These are phyloP conservation scores for Philypnodon macrostomus DNA, from an alignment of 2,797 vertebrate species.

Conservation along the genomic window DNA sequence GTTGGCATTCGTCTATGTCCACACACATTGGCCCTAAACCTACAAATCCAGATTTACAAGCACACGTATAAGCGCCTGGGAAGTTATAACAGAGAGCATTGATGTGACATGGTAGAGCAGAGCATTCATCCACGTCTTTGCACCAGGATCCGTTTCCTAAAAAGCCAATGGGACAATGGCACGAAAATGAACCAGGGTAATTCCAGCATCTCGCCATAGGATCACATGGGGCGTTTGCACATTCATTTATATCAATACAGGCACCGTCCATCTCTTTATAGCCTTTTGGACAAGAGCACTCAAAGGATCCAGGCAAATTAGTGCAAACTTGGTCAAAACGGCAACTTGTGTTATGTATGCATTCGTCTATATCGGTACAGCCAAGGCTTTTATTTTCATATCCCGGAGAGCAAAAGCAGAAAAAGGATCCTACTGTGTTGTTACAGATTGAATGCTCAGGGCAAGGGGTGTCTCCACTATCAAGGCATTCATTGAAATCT, in stretches of 20 bases:
- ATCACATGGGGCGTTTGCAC: slow-evolving; percentile 66
- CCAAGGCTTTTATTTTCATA: slow-evolving; percentile 39
- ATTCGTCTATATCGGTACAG: slow-evolving; percentile 79
- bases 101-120: slow-evolving; percentile 63
- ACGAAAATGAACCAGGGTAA: slow-evolving; percentile 75
- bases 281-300: slow-evolving; percentile 74
- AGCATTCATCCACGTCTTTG: slow-evolving; percentile 79
- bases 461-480: slow-evolving; percentile 46
- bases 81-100: slow-evolving; percentile 75
- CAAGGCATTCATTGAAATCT: slow-evolving; percentile 67
- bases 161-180: slow-evolving; percentile 75
- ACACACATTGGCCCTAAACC: slow-evolving; percentile 67
- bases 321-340: slow-evolving; percentile 75
- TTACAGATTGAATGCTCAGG: slow-evolving; percentile 70
- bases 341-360: slow-evolving; percentile 62
- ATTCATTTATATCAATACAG: slow-evolving; percentile 79
- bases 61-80: slow-evolving; percentile 77
- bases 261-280: slow-evolving; percentile 58
- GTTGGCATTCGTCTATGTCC: slow-evolving; percentile 80
- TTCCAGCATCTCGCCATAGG: slow-evolving; percentile 75
- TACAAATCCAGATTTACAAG: slow-evolving; percentile 69
- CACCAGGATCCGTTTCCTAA: slow-evolving; percentile 76
- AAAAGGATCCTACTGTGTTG: slow-evolving; percentile 73
- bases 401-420: slow-evolving; percentile 69
- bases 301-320: slow-evolving; percentile 71